Base-by-base conservation (phyloP, 1,140 invertebrate species). In the Parapsyche elsis region DNA sequence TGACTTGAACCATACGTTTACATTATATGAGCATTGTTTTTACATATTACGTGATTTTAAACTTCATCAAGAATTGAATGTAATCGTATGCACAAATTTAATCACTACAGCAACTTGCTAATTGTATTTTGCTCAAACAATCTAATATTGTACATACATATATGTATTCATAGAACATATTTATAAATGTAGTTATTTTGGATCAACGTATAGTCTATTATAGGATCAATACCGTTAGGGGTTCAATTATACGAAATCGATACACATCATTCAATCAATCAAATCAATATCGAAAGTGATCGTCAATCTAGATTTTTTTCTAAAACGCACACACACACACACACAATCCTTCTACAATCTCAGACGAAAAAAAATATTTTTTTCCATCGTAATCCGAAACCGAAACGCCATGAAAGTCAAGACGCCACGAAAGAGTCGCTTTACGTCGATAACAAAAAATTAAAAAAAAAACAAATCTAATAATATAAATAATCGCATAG, bases 231-330 rank as follows among this genome's bases (percentile, higher is more conserved):
- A 38, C 7, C 30, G 30, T 4, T 4, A 38, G 7, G 30, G 30
- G 30, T 38, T 38, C 30, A 38, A 38, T 38, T 21, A 61, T 19
- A 61, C 21, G 57, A 19, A 61, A 61, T 21, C 16, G 57, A 61
- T 61, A 61, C 57, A 61, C 21, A 61, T 16, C 57, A 61, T 61
- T 21, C n/a, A 61, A 61, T 61, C 57, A 61, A 61, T 61, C 57
- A 61, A 61, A 61, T 61, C 57, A 21, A 61, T 61, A 61, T 61
- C n/a, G 57, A 61, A 61, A 61, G 57, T 21, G 14, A 61, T 61
- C 57, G 57, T 61, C 16, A 61, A 21, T 61, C 57, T 16, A 7
- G 57, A 61, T 19, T 61, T 61, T 61, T 61, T 61, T 61, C 9
- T 61, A 5, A 61, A 19, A 38, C 30, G 7, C 30, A n/a, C n/a